A percentile compares a stretch with the other conserved stretches of the same genome.
phyloP scores from a whole-genome alignment of 2,888 invertebrate species.

The Bimastos eiseni region DNA sequence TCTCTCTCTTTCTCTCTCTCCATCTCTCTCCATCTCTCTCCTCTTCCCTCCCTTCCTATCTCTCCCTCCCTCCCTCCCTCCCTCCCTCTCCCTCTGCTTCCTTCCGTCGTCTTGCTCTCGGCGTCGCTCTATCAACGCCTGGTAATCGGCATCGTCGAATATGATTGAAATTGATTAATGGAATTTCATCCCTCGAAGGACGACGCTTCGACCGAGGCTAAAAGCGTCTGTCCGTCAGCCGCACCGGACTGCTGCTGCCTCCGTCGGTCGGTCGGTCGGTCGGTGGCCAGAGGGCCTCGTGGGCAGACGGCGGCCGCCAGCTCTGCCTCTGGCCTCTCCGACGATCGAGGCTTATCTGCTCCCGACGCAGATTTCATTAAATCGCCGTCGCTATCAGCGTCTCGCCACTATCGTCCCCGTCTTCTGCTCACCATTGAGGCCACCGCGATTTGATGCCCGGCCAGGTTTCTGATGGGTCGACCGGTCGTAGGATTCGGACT shows the following conservation, averaged over 20 bases:
- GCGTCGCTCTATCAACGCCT: slow-evolving; percentile 18
- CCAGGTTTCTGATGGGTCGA: slow-evolving; percentile 2
- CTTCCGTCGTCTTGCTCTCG: neutral
- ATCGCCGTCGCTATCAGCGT: slow-evolving; percentile 20
- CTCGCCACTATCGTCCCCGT: neutral
- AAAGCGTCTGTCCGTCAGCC: slow-evolving; percentile 1
- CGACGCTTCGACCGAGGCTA: neutral
- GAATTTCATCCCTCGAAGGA: slow-evolving; percentile 25
- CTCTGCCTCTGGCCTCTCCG: neutral
- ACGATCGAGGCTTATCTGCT: neutral
- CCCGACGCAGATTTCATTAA: neutral
- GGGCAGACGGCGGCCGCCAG: neutral
- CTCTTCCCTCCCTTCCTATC: neutral
- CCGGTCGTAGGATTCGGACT: neutral
- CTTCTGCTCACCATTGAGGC: neutral
- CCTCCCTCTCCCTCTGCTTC: neutral
- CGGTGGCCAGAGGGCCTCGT: neutral
- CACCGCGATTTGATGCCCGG: slow-evolving; percentile 23
- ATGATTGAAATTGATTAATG: slow-evolving; percentile 26
- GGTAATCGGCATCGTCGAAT: slow-evolving; percentile 24
- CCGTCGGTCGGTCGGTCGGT: neutral
- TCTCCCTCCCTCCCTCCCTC: neutral
- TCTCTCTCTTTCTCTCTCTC: neutral
- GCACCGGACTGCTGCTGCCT: neutral
- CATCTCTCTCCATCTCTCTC: neutral